Evolutionary conservation across 2,797 vertebrate genomes (phyloP).

Genomic region (Cetoscarus ocellatus): DNA sequence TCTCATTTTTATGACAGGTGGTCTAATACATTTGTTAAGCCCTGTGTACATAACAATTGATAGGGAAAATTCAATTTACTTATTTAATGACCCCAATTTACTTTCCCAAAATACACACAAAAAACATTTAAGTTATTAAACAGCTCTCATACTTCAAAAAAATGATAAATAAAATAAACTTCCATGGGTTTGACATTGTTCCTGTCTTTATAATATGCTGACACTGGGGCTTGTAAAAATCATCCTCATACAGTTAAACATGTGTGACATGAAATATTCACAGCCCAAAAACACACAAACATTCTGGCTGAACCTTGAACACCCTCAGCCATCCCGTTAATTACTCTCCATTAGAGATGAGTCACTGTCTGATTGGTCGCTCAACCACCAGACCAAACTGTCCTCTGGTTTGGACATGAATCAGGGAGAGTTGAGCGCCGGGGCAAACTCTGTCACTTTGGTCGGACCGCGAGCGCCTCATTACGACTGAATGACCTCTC

Average conservation of each 20-base stretch:
- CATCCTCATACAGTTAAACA: neutral
- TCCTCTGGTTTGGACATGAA: slow-evolving; percentile 59
- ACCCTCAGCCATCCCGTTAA: slow-evolving; percentile 79
- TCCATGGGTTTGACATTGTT: too few species aligned
- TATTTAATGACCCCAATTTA: too few species aligned
- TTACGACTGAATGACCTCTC: slow-evolving; percentile 88
- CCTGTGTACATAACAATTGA: too few species aligned
- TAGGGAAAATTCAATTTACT: too few species aligned
- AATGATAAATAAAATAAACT: too few species aligned
- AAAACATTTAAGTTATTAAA: too few species aligned
- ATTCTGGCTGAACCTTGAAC: slow-evolving; percentile 33
- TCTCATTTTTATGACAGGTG: too few species aligned
- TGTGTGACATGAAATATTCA: neutral
- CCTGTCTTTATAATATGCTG: neutral
- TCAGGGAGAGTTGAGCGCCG: slow-evolving; percentile 82
- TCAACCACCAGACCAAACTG: slow-evolving; percentile 75
- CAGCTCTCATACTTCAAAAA: too few species aligned
- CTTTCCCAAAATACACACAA: too few species aligned
- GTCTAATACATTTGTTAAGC: too few species aligned
- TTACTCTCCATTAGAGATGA: slow-evolving; percentile 89
- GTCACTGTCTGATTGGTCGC: slow-evolving; percentile 79
- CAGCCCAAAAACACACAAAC: slow-evolving; percentile 5
- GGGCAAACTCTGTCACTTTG: slow-evolving; percentile 83
- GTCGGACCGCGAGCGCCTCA: slow-evolving; percentile 85
- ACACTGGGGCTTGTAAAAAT: too few species aligned